These are phyloP conservation scores for Parotocinclus haroldoi DNA, from an alignment of 2,797 vertebrate genomes.

Conservation along the genomic window DNA sequence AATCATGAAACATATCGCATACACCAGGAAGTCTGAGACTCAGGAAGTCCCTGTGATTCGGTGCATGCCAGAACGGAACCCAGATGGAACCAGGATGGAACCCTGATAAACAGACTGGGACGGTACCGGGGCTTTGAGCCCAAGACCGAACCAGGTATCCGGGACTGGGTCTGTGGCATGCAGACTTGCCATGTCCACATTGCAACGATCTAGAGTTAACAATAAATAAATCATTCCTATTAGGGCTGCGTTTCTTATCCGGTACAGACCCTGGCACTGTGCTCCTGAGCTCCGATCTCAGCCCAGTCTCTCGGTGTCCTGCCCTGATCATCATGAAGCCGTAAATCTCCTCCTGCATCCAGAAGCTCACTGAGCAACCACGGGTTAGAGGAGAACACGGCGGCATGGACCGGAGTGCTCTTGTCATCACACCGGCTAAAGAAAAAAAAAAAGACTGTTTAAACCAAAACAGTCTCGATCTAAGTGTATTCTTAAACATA, in stretches of 20 bases:
- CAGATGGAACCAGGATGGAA: too few relatives aligned
- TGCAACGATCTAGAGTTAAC: too few relatives aligned
- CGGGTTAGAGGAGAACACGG: conserved; percentile 78
- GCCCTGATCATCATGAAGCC: conserved; percentile 74
- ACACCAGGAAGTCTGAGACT: too few relatives aligned
- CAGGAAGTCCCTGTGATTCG: too few relatives aligned
- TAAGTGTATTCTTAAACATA: too few relatives aligned
- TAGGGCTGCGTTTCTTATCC: neutral
- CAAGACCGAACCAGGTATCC: too few relatives aligned
- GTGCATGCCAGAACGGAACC: too few relatives aligned
- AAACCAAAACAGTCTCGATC: neutral
- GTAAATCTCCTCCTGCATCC: conserved; percentile 80
- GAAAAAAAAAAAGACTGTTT: neutral
- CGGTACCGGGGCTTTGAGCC: too few relatives aligned
- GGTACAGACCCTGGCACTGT: conserved; percentile 62
- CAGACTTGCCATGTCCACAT: too few relatives aligned
- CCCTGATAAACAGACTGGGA: too few relatives aligned
- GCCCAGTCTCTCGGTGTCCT: conserved; percentile 74
- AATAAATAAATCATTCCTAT: too few relatives aligned
- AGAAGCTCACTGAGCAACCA: conserved; percentile 75
- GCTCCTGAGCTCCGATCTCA: conserved; percentile 65
- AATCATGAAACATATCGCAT: neutral
- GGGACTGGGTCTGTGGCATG: too few relatives aligned
- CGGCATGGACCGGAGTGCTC: conserved; percentile 83
- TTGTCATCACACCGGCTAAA: conserved; percentile 78